Evolutionary conservation across 2,113 vertebrate genomes (phyloP).

Genomic region (Atlantisia rogersi): DNA sequence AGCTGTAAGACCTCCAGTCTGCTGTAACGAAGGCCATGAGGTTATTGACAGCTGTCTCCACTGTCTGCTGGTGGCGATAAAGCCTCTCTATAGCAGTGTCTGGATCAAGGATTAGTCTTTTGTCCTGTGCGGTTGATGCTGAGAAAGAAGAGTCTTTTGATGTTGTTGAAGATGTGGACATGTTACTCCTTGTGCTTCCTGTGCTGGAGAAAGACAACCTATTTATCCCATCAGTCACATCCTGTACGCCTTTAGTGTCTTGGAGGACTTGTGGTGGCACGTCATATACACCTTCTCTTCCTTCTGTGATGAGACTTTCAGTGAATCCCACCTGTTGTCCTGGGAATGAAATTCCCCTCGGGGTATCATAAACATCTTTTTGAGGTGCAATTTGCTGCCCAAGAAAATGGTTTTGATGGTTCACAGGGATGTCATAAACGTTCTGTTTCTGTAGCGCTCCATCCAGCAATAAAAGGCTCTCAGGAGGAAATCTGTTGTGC

Average conservation of each 20-base stretch:
- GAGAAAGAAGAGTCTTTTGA: constrained; percentile 86
- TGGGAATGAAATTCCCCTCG: constrained; percentile 79
- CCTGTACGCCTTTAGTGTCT: constrained; percentile 74
- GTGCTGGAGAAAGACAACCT: constrained; percentile 94
- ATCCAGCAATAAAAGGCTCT: constrained; percentile 63
- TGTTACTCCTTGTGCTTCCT: constrained; percentile 91
- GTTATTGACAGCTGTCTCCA: constrained; percentile 79
- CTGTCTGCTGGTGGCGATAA: constrained; percentile 81
- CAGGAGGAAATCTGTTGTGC: constrained; percentile 75
- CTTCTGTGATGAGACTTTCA: constrained; percentile 61
- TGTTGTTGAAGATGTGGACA: constrained; percentile 93
- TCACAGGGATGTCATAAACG: constrained; percentile 83
- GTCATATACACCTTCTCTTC: constrained; percentile 86
- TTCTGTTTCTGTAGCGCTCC: constrained; percentile 52
- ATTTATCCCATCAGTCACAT: constrained; percentile 90
- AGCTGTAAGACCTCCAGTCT: constrained; percentile 87
- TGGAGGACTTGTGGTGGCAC: constrained; percentile 81
- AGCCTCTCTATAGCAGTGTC: constrained; percentile 88
- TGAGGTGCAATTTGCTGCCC: constrained; percentile 67
- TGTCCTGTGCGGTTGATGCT: constrained; percentile 74
- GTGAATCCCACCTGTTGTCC: constrained; percentile 60
- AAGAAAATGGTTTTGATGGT: constrained; percentile 60
- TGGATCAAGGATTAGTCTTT: constrained; percentile 79
- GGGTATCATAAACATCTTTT: constrained; percentile 89
- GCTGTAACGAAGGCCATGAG: constrained; percentile 80